Evolutionary conservation across 2,888 invertebrate genomes (phyloP), one percentile per base, ranked within the genome.

Genomic region (Neria commutata): DNA sequence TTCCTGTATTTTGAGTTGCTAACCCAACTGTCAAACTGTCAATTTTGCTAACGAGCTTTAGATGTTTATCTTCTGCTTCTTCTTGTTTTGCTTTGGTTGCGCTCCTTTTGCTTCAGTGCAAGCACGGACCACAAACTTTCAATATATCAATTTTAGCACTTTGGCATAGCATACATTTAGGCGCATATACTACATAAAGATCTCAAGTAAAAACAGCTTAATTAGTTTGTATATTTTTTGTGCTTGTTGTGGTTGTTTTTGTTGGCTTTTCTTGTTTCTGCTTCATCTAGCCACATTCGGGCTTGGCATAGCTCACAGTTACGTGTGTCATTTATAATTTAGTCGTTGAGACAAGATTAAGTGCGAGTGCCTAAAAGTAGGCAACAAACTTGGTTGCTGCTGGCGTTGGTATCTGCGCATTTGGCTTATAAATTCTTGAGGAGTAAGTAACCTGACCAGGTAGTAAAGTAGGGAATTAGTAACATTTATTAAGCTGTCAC

Each of bases 301-400:
- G n/a, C n/a, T n/a, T n/a, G 16, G 14, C 26, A 34, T 21, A 29
- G 34, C 33, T 54, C 42, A 25, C 42, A 42, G 49, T 61, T 61
- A 69, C 73, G 68, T 73, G 73, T 74, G 74, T 74, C 75, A 74
- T 74, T 72, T 74, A 75, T 74, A 75, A 74, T 74, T 75, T 69
- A 75, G 73, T 69, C 68, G 67, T 65, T 67, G 63, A 61, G 68
- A 68, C 69, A 64, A 67, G 73, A 66, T 65, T 67, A 24, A 23
- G 42, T 21, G 1, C 21, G 10, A 17, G 42, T 49, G 11, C 62
- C 60, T 50, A 46, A 59, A 62, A 55, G 56, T 62, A 54, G 56
- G 69, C 67, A 64, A 61, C 62, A 67, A 62, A 48, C 66, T 71
- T 66, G 21, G 42, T 19, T 71, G 67, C 71, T 56, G 16, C 33